Evolutionary conservation across 30 jellyfish, hydroid and myxozoan species (phyloP).

Genomic region (Nemopilema nomurai): DNA sequence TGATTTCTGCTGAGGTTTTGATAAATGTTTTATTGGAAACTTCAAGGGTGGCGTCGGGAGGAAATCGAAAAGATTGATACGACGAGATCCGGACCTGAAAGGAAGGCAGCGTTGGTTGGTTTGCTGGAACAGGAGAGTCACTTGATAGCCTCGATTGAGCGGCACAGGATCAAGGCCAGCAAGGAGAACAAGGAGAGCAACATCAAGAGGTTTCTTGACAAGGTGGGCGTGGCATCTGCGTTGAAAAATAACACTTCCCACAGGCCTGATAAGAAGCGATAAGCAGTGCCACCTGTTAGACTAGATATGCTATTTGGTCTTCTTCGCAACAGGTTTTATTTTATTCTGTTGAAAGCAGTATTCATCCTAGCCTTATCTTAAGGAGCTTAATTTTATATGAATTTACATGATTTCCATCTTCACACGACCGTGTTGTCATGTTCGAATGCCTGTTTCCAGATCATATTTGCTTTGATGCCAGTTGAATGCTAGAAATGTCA

Average conservation of each 20-base stretch:
- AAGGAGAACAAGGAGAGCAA: slow-evolving; percentile 64
- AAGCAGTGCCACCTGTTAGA: too few relatives aligned
- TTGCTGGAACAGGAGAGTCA: slow-evolving; percentile 91
- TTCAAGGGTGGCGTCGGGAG: slow-evolving; percentile 93
- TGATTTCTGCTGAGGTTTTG: too few relatives aligned
- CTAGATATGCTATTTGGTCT: too few relatives aligned
- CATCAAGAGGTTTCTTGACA: slow-evolving; percentile 66
- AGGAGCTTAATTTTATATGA: too few relatives aligned
- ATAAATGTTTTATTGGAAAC: not conserved
- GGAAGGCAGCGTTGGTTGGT: slow-evolving; percentile 93
- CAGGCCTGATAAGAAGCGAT: not conserved
- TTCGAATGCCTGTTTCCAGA: too few relatives aligned
- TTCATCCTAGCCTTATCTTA: too few relatives aligned
- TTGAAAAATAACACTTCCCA: not conserved
- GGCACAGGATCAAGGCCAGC: slow-evolving; percentile 85
- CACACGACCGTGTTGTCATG: too few relatives aligned
- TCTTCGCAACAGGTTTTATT: too few relatives aligned
- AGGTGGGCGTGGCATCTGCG: slow-evolving; percentile 53
- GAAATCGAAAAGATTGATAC: slow-evolving; percentile 81
- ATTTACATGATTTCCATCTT: too few relatives aligned
- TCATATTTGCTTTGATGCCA: too few relatives aligned
- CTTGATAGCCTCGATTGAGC: slow-evolving; percentile 84
- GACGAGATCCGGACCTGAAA: slow-evolving; percentile 80
- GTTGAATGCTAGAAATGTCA: not conserved
- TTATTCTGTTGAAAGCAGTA: too few relatives aligned